These are phyloP conservation scores for Siniperca knerii DNA, from an alignment of 2,113 vertebrate genomes.

Conservation along the genomic window DNA sequence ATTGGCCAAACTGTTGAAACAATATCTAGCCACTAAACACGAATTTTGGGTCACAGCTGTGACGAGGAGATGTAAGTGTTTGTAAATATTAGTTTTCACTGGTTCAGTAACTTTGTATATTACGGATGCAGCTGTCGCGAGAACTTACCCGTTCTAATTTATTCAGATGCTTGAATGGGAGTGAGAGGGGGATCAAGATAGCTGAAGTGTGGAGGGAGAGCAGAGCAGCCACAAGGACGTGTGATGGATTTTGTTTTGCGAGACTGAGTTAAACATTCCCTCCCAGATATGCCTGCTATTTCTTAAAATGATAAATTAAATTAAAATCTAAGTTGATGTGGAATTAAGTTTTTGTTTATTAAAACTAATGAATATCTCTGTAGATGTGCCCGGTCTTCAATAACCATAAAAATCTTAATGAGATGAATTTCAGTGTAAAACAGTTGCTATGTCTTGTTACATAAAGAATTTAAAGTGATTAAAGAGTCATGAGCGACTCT, in stretches of 20 bases:
- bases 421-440: constrained; percentile 26
- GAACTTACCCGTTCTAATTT: background rate
- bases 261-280: background rate
- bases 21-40: background rate
- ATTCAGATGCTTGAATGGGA: constrained; percentile 30
- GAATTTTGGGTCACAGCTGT: background rate
- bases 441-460: background rate
- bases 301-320: constrained; percentile 2
- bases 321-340: constrained; percentile 13
- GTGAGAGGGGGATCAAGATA: background rate
- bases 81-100: background rate
- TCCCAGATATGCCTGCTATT: constrained; percentile 7
- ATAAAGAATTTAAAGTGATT: constrained; percentile 6
- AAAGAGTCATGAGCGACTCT: background rate
- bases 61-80: background rate
- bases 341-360: background rate
- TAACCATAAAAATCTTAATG: background rate
- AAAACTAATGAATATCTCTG: constrained; percentile 9
- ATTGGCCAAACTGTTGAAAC: background rate
- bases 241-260: constrained; percentile 29
- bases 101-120: constrained; percentile 12
- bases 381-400: background rate
- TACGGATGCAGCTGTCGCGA: constrained; percentile 20
- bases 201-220: constrained; percentile 49
- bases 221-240: constrained; percentile 21